Evolutionary conservation across 2,888 invertebrate genomes (phyloP).

Genomic region (Entomobrya multifasciata): DNA sequence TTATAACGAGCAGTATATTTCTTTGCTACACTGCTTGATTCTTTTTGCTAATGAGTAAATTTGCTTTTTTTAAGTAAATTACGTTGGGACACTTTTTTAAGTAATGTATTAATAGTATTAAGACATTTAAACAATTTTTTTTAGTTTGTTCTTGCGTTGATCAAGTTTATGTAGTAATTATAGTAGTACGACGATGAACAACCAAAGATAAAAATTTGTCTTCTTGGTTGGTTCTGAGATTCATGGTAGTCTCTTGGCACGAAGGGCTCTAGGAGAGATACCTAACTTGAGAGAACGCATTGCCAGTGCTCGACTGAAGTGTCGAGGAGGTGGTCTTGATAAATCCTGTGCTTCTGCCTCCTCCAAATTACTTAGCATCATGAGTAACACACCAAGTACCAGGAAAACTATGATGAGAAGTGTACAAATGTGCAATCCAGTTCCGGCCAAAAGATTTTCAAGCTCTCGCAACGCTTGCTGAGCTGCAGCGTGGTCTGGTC

Average conservation of each 20-base stretch:
- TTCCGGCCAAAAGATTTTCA: conserved; percentile 89
- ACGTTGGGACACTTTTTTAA: conserved; percentile 26
- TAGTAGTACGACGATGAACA: conserved; percentile 22
- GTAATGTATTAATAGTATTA: no score
- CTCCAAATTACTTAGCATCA: conserved; percentile 90
- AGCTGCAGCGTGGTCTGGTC: conserved; percentile 93
- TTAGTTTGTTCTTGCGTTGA: conserved; percentile 21
- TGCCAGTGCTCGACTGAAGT: conserved; percentile 94
- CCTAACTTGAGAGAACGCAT: conserved; percentile 88
- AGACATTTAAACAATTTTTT: conserved; percentile 33
- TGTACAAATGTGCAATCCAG: conserved; percentile 90
- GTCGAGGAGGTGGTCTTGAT: conserved; percentile 86
- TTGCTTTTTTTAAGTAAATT: conserved; percentile 26
- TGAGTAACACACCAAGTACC: conserved; percentile 90
- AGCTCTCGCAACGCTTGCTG: conserved; percentile 90
- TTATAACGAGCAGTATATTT: conserved; percentile 28
- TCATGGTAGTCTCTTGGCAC: conserved; percentile 80
- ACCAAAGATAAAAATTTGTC: neutral
- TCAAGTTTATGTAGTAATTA: neutral
- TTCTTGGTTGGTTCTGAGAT: conserved; percentile 48
- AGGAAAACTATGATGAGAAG: conserved; percentile 92
- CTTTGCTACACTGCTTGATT: conserved; percentile 6
- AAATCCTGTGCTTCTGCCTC: conserved; percentile 82
- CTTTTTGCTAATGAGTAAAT: conserved; percentile 33
- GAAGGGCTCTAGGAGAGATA: conserved; percentile 81